Evolutionary conservation across 2,888 invertebrate species (phyloP), one percentile per base, ranked within the genome.

Genomic region (Chironomus riparius): DNA sequence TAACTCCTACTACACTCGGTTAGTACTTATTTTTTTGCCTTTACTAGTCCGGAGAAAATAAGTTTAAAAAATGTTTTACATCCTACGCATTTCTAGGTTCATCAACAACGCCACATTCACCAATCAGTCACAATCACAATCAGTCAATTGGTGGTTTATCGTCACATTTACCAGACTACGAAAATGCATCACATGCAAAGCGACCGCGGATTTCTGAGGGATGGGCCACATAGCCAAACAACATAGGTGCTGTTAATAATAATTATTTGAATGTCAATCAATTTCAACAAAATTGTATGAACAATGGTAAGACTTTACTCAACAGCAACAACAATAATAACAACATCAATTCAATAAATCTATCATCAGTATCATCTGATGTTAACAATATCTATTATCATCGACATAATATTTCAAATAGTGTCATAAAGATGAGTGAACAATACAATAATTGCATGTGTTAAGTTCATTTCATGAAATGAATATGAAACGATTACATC

Each of bases 181-280:
- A 91, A 82, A 77, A 77, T 65, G 82, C 81, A 78, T 79, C 82
- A 92, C 85, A 97, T 48, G 28, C 72, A 62, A 74, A 97, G 86
- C 89, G 95, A 83, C 91, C 93, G 81, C 90, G 96, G 85, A 90
- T 96, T 83, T 88, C 89, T 76, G 96, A 96, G 83, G 92, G 92
- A 78, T 97, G 97, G 96, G 90, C 92, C 84, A 92, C 94, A 90
- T 94, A 93, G 92, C 89, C 83, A 79, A 78, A 61, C 15, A 74
- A 71, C 75, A 62, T 79, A 79, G 47, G 15, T 68, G 24, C 21
- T 65, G 13, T 13, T 65, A 65, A 65, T 47, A 68, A 68, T 15
- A 74, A 74, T 24, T 68, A 68, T 68, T 74, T 65, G 76, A 74
- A 38, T 68, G 74, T 74, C 74, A 74, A 68, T 68, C 74, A 74